These are phyloP conservation scores for Neopipo cinnamomea DNA, from an alignment of 2,113 vertebrate genomes.

Conservation along the genomic window DNA sequence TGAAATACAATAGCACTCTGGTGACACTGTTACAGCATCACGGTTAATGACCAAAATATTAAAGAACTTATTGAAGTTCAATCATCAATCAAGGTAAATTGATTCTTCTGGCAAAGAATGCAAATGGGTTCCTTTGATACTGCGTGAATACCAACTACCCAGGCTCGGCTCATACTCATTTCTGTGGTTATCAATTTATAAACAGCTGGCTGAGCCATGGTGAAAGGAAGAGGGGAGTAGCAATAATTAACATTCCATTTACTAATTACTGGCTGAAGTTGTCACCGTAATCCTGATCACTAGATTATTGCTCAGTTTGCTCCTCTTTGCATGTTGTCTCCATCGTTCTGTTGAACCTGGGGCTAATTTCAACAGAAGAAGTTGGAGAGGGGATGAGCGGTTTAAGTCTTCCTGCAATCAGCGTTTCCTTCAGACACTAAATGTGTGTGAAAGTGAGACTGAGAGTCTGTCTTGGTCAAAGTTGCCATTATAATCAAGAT, in stretches of 20 bases:
- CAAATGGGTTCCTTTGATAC: slow-evolving; percentile 54
- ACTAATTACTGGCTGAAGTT: slow-evolving; percentile 41
- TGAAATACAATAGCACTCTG: slow-evolving; percentile 47
- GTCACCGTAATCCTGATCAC: neutral
- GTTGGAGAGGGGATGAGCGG: neutral
- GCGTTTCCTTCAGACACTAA: neutral
- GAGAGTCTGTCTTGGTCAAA: slow-evolving; percentile 32
- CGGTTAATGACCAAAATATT: slow-evolving; percentile 70
- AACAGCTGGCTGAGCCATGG: slow-evolving; percentile 28
- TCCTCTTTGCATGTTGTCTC: neutral
- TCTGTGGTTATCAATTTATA: slow-evolving; percentile 32
- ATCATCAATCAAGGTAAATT: slow-evolving; percentile 71
- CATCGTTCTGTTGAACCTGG: neutral
- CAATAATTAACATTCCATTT: slow-evolving; percentile 35
- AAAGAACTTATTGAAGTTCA: slow-evolving; percentile 68
- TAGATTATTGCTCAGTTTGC: neutral
- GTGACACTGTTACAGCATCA: slow-evolving; percentile 40
- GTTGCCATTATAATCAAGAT: slow-evolving; percentile 57
- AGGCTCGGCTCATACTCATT: neutral
- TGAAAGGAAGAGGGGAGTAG: neutral
- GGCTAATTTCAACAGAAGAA: neutral
- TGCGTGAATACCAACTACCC: slow-evolving; percentile 41
- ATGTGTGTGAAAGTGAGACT: neutral
- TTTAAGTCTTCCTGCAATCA: slow-evolving; percentile 29
- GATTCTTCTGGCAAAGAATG: slow-evolving; percentile 64